phyloP scores from a whole-genome alignment of 2,888 invertebrate species.

The Lumbricus terrestris region DNA sequence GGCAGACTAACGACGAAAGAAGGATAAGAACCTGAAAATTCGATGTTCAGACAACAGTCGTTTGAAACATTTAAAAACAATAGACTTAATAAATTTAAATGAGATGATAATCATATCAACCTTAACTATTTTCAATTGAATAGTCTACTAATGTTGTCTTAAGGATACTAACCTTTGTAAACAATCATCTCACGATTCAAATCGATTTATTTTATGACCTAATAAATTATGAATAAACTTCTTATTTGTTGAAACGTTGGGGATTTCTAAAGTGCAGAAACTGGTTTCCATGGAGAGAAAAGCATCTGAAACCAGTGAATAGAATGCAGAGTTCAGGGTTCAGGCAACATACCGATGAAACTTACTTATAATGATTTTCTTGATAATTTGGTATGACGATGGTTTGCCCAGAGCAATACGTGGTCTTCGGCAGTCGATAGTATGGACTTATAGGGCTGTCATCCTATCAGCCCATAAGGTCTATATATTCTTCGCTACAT shows the following conservation, averaged over 20 bases:
- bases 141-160: neutral
- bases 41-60: neutral
- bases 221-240: neutral
- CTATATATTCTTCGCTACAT: too few relatives aligned
- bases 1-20: neutral
- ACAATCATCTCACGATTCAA: neutral
- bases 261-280: neutral
- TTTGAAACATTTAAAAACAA: neutral
- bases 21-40: neutral
- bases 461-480: too few relatives aligned
- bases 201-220: neutral
- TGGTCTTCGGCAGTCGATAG: neutral
- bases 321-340: neutral
- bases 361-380: neutral
- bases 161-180: neutral
- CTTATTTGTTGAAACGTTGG: neutral
- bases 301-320: neutral
- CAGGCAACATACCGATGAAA: neutral
- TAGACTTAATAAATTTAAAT: too few relatives aligned
- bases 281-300: neutral
- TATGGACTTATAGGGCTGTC: too few relatives aligned
- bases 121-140: too few relatives aligned
- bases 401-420: neutral
- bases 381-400: neutral
- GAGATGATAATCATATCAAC: too few relatives aligned